phyloP scores from a whole-genome alignment of 1,140 invertebrate genomes.

The Ooceraea biroi region DNA sequence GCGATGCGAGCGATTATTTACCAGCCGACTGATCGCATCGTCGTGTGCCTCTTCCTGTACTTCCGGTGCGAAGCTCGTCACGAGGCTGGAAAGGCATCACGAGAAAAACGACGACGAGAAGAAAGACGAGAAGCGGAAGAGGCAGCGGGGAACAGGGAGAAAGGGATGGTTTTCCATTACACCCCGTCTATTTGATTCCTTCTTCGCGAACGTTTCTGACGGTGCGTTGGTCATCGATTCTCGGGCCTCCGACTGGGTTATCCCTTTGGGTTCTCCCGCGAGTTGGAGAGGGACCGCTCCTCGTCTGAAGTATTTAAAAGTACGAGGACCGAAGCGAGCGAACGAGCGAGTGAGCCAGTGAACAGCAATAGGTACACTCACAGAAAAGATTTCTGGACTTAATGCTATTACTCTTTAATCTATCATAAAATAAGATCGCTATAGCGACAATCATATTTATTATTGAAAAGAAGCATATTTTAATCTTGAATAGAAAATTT shows the following conservation, averaged over 20 bases:
- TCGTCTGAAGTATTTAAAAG: constrained; percentile 58
- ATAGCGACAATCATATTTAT: no score
- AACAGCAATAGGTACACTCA: constrained; percentile 57
- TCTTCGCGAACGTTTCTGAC: constrained; percentile 28
- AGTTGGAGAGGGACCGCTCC: neutral
- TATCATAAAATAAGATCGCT: no score
- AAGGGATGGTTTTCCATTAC: constrained; percentile 63
- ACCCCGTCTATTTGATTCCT: constrained; percentile 62
- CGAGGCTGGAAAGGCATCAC: constrained; percentile 46
- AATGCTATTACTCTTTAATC: no score
- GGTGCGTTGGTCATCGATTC: constrained; percentile 52
- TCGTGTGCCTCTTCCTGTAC: constrained; percentile 34
- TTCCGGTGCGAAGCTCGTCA: constrained; percentile 38
- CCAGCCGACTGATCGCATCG: constrained; percentile 53
- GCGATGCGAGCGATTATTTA: constrained; percentile 16
- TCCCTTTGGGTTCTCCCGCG: neutral
- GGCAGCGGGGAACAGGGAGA: constrained; percentile 15
- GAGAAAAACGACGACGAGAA: constrained; percentile 61
- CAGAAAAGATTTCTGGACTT: no score
- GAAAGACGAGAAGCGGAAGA: constrained; percentile 30
- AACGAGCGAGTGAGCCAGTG: neutral
- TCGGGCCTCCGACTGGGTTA: neutral
- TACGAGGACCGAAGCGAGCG: constrained; percentile 26
- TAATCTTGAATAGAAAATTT: no score
- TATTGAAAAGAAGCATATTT: no score